Evolutionary conservation across 2,113 vertebrate species (phyloP), one percentile per base, ranked within the genome.

Genomic region (Notarius lentiginosus): DNA sequence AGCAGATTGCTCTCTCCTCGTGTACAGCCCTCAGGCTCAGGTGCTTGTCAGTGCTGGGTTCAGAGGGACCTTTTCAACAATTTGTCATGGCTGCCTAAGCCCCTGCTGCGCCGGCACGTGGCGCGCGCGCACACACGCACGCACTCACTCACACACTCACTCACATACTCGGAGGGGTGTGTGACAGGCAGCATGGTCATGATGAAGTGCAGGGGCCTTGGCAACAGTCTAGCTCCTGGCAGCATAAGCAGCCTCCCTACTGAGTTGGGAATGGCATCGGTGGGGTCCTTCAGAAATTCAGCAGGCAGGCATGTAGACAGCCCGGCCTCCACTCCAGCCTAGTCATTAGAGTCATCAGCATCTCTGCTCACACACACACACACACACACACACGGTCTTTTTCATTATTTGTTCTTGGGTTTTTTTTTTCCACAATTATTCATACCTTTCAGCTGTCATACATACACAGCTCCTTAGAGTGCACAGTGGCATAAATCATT

Each of bases 71-170:
- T 95, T 98, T 97, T 97, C 94, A 98, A 95, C 95, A 90, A 97
- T 99, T 97, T 96, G 97, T 99, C 98, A 99, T 96, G 97, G 94
- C 95, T 88, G 91, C 91, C 93, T 92, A 95, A 88, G 95, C 94
- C 94, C 97, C 97, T 93, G 96, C 96, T 97, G 98, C 95, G 97
- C 94, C 95, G 96, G 96, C 97, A 97, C 97, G 97, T 97, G 97
- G 93, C 97, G 1, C 51, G 27, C 83, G 66, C 82, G 47, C 89
- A 90, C 76, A 84, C 86, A 75, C 80, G 49, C 83, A 85, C 95
- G 92, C 94, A 96, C 95, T 94, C 91, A 77, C 58, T 82, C 70
- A 91, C 72, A 68, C 65, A 80, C 81, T 68, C 82, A 51, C 88
- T 84, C 60, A 24, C 88, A 84, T 63, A 75, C 82, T 82, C 82